phyloP scores from a whole-genome alignment of 2,797 vertebrate genomes.

The Acanthis flammea region DNA sequence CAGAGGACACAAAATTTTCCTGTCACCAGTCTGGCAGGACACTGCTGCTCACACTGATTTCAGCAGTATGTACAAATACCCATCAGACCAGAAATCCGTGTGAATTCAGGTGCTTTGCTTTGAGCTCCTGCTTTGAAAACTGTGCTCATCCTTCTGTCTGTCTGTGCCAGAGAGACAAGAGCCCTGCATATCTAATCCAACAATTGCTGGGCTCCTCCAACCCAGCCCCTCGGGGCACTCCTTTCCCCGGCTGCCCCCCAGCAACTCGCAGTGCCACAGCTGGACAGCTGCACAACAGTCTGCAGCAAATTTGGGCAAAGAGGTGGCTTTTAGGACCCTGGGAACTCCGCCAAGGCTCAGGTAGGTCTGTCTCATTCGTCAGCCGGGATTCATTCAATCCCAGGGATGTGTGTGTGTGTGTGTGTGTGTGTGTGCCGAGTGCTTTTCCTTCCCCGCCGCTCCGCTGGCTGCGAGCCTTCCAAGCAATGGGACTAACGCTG shows the following conservation, averaged over 20 bases:
- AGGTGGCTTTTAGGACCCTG: conserved; percentile 74
- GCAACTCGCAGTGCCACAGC: not conserved
- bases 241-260: fast-evolving
- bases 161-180: not conserved
- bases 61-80: not conserved
- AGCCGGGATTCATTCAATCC: conserved; percentile 33
- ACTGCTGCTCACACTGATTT: not conserved
- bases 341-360: conserved; percentile 71
- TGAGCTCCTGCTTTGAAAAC: not conserved
- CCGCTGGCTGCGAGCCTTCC: conserved; percentile 3
- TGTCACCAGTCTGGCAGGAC: not conserved
- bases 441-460: conserved; percentile 42
- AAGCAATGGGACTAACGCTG: conserved; percentile 70
- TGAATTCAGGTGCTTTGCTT: not conserved
- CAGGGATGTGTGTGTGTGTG: not conserved
- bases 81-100: fast-evolving
- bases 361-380: conserved; percentile 70
- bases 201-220: not conserved
- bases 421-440: not conserved
- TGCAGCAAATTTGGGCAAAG: not conserved
- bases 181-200: not conserved
- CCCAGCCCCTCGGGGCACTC: fast-evolving
- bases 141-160: not conserved
- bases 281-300: not conserved
- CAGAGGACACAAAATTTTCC: not conserved